A percentile compares a stretch with the other conserved stretches of the same genome.
phyloP scores from a whole-genome alignment of 92 coral and sea anemone genomes.

The Siderastrea radians region DNA sequence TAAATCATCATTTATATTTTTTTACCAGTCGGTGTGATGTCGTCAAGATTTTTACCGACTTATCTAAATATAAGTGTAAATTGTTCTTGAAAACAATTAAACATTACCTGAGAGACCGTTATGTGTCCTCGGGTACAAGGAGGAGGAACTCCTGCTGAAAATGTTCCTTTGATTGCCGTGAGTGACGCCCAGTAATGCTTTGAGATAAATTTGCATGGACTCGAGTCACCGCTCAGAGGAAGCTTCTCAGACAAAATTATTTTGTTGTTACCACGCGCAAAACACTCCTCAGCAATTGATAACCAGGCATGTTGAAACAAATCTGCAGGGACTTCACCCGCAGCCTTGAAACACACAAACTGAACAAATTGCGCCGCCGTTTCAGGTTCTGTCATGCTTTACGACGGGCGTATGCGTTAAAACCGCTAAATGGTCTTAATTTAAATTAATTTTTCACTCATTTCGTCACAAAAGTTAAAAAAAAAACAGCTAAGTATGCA shows the following conservation, averaged over 20 bases:
- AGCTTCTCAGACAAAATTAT: slow-evolving; percentile 84
- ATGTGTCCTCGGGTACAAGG: slow-evolving; percentile 82
- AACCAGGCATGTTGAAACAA: slow-evolving; percentile 96
- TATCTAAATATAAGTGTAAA: neutral
- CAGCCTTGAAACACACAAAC: slow-evolving; percentile 87
- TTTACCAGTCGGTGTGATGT: too few species aligned
- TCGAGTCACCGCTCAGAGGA: slow-evolving; percentile 61
- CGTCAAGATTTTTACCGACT: too few species aligned
- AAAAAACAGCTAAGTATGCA: neutral
- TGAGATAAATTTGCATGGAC: slow-evolving; percentile 77
- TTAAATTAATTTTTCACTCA: neutral
- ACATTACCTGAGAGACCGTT: slow-evolving; percentile 83
- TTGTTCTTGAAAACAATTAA: neutral
- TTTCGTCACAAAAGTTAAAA: neutral
- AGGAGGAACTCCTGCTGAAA: slow-evolving; percentile 84
- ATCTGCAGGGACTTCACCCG: slow-evolving; percentile 75
- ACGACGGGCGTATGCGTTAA: neutral
- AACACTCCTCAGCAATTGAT: slow-evolving; percentile 71
- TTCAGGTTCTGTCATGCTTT: slow-evolving; percentile 15
- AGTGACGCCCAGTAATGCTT: slow-evolving; percentile 92
- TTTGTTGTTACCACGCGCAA: slow-evolving; percentile 82
- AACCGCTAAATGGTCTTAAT: neutral
- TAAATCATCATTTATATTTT: too few species aligned
- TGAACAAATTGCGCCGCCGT: slow-evolving; percentile 76
- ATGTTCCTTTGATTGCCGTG: slow-evolving; percentile 77